Base-by-base conservation (phyloP, 1,140 invertebrate species). In the Caenorhabditis brenneri region DNA sequence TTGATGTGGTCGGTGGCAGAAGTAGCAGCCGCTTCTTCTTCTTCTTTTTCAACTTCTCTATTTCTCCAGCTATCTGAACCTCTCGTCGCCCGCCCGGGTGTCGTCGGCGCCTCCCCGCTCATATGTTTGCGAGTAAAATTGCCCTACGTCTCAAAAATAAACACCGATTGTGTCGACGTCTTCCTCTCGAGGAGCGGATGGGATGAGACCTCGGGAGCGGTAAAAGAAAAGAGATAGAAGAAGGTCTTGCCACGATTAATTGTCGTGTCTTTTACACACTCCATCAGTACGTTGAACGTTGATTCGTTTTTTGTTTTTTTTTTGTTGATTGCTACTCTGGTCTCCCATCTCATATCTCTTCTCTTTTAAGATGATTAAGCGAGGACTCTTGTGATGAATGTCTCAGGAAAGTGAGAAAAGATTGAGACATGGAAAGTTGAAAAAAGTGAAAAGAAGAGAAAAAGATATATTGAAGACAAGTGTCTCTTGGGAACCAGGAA, bases 91-190 rank as follows among this genome's bases (percentile, higher is more conserved):
- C 65, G 65, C 33, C 65, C 65, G 65, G 65, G 65, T 74, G 65
- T 74, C 65, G 65, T 74, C 65, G 65, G 65, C 65, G 65, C 65
- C 65, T 74, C 65, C 36, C 65, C 65, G 33, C 65, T 74, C 65
- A 74, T 74, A 74, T 74, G 65, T 74, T 74, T 74, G 65, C 65
- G 65, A 74, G 65, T 74, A 74, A 74, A 74, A 74, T 74, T 74
- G 65, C 36, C 65, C 65, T 74, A 74, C 65, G 65, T 74, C 65
- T 31, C 65, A 74, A 74, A 74, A 74, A 74, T 74, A 74, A 74
- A 74, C 65, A 74, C 65, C 65, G 65, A 74, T 74, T 74, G 65
- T 74, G 65, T 74, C 65, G 65, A 74, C 65, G 65, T 74, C 65
- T 74, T 74, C 65, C 27, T 74, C 65, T 74, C 65, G 65, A 74